Evolutionary conservation across 2,113 vertebrate genomes (phyloP).

Genomic region (Gnathonemus echidnorhynchus): DNA sequence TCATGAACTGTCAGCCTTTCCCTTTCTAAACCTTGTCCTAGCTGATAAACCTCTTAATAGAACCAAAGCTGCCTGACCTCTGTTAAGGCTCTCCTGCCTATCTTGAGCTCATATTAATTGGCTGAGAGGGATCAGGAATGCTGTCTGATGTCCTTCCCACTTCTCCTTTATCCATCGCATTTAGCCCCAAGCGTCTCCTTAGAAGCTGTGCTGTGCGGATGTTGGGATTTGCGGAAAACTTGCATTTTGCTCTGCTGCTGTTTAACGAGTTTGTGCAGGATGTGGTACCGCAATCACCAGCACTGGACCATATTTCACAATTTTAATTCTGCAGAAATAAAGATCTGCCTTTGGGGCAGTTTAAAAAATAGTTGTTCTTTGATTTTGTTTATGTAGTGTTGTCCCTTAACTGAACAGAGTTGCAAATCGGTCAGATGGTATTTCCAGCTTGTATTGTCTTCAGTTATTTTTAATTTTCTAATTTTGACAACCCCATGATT

Average conservation of each 20-base stretch:
- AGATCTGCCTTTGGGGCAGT: neutral
- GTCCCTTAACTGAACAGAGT: neutral
- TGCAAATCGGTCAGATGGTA: neutral
- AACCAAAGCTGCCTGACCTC: neutral
- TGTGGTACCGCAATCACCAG: neutral
- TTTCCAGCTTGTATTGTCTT: neutral
- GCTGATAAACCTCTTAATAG: constrained; percentile 21
- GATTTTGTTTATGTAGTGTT: neutral
- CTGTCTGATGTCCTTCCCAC: neutral
- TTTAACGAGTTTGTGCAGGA: neutral
- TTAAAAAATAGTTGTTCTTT: neutral
- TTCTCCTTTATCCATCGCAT: neutral
- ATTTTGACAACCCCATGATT: neutral
- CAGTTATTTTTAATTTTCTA: neutral
- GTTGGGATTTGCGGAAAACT: neutral
- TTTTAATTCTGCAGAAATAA: neutral
- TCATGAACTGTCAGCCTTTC: neutral
- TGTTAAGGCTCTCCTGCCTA: neutral
- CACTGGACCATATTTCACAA: neutral
- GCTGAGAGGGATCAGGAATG: constrained; percentile 9
- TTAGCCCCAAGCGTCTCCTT: neutral
- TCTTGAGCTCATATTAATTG: constrained; percentile 11
- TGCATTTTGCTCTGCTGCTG: neutral
- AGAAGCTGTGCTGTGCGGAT: neutral
- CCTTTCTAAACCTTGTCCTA: neutral